Conservation (phyloP, 2,888 invertebrate genomes). For the Tinea trinotella region DNA sequence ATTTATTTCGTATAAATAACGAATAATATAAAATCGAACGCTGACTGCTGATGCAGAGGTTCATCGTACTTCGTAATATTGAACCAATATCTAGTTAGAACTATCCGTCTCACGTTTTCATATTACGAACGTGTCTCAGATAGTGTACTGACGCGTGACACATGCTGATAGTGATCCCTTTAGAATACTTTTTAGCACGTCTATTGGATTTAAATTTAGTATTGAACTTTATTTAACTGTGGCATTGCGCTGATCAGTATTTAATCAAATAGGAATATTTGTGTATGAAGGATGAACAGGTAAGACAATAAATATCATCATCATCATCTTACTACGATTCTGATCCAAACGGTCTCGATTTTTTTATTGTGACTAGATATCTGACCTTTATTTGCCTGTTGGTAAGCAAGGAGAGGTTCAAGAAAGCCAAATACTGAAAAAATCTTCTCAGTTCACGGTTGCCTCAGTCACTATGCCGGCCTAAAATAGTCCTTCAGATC, state of each 20-base stretch:
- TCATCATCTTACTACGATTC: too few species aligned
- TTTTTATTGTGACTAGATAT: too few species aligned
- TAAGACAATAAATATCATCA: too few species aligned
- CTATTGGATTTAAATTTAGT: not conserved
- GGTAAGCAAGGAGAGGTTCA: too few species aligned
- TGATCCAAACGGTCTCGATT: too few species aligned
- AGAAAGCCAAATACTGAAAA: too few species aligned
- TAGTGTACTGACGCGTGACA: constrained; percentile 6
- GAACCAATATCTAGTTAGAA: not conserved
- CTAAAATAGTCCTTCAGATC: too few species aligned
- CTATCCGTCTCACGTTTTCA: constrained; percentile 9
- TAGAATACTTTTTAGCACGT: not conserved
- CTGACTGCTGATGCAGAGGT: not conserved
- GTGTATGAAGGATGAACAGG: not conserved
- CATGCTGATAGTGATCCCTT: not conserved
- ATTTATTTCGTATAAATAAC: too few species aligned
- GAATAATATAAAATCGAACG: too few species aligned
- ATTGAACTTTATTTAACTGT: not conserved
- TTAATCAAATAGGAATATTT: not conserved
- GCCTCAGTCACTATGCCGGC: too few species aligned
- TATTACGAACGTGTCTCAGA: constrained; percentile 10
- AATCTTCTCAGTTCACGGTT: too few species aligned
- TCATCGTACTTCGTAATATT: not conserved
- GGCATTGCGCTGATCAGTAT: not conserved
- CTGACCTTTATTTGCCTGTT: too few species aligned